Conservation (phyloP, 2,797 vertebrate genomes). For the Saxicola maurus region DNA sequence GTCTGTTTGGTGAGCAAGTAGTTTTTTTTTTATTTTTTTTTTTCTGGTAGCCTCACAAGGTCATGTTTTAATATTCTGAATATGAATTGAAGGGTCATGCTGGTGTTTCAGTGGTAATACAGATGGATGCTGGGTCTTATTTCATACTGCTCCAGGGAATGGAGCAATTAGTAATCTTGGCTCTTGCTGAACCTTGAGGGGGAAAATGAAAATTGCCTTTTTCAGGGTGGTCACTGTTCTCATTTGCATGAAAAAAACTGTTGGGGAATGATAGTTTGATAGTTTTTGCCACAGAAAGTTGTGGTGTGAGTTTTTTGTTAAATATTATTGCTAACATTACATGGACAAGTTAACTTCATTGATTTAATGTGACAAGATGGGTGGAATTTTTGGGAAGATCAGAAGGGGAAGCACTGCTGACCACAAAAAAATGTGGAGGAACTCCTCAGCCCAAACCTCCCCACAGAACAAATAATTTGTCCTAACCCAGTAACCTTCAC, state of each 20-base stretch:
- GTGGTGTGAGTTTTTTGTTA: neutral
- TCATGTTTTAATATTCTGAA: neutral
- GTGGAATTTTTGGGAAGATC: neutral
- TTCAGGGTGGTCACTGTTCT: neutral
- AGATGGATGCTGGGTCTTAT: neutral
- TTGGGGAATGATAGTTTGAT: neutral
- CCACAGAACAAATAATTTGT: neutral
- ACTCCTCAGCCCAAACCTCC: neutral
- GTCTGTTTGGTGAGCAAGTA: neutral
- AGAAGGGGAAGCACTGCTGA: neutral
- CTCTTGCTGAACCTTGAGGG: neutral
- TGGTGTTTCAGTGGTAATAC: neutral
- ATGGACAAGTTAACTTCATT: accelerated
- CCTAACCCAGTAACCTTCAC: neutral
- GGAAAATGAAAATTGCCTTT: neutral
- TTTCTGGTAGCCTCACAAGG: neutral
- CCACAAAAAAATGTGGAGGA: neutral
- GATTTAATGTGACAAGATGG: neutral
- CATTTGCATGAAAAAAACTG: neutral
- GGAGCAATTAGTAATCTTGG: neutral
- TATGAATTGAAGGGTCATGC: neutral
- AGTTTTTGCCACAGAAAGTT: neutral
- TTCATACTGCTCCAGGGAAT: neutral
- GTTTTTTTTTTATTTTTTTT: neutral
- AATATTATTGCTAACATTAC: neutral